These are phyloP conservation scores for Tetranychus piercei DNA, from an alignment of 2,888 invertebrate species.

Conservation along the genomic window DNA sequence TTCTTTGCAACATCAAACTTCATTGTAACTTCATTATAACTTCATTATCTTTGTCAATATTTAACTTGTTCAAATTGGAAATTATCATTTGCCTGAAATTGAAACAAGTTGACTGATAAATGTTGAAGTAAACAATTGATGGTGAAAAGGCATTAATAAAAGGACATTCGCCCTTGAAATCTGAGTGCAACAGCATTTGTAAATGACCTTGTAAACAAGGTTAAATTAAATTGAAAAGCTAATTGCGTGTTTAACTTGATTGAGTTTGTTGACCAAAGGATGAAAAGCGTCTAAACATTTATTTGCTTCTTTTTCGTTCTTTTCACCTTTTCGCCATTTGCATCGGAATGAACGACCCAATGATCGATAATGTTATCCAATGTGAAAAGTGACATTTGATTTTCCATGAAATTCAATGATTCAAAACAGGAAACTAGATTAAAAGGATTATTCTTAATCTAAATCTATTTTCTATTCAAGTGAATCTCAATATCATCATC, in stretches of 20 bases:
- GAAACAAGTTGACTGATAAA: background rate
- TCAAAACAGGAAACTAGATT: background rate
- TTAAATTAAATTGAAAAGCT: background rate
- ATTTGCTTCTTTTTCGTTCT: background rate
- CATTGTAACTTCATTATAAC: background rate
- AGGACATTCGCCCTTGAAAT: background rate
- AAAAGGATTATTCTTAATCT: background rate
- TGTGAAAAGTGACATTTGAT: background rate
- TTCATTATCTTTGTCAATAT: background rate
- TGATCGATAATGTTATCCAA: background rate
- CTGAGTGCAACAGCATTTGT: background rate
- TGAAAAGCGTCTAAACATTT: background rate
- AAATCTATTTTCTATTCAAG: background rate
- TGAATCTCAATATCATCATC: background rate
- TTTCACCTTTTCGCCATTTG: no score
- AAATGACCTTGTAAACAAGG: constrained; percentile 1
- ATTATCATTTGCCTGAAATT: background rate
- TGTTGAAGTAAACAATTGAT: background rate
- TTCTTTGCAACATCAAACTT: background rate
- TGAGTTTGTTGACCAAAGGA: background rate
- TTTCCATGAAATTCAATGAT: background rate
- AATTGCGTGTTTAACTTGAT: background rate
- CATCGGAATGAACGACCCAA: no score
- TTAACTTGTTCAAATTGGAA: no score
- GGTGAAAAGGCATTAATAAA: background rate